Conservation (phyloP, 2,888 invertebrate species). For the Platerodrilus igneus region DNA sequence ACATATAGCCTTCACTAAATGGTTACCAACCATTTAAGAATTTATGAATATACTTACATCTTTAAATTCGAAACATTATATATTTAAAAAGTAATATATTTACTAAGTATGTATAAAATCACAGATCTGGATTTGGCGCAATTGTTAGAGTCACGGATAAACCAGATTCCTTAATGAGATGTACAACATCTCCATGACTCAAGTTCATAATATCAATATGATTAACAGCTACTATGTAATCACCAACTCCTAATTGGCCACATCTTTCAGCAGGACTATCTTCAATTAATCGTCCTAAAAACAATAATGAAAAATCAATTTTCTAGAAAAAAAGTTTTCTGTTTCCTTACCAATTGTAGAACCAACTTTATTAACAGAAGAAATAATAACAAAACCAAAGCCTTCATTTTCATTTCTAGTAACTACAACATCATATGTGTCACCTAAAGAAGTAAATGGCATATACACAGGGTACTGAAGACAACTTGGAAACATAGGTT, state of each 20-base stretch:
- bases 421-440: conserved; percentile 88
- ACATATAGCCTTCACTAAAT: too few relatives aligned
- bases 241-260: conserved; percentile 85
- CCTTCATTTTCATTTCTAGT: conserved; percentile 90
- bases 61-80: too few relatives aligned
- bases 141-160: conserved; percentile 84
- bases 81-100: too few relatives aligned
- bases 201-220: conserved; percentile 85
- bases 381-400: conserved; percentile 98
- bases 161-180: conserved; percentile 95
- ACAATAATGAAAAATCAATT: conserved; percentile 9
- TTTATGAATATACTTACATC: too few relatives aligned
- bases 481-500: background rate
- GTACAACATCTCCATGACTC: conserved; percentile 94
- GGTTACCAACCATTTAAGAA: too few relatives aligned
- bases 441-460: conserved; percentile 20
- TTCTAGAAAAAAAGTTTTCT: conserved; percentile 3
- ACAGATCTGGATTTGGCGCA: conserved; percentile 56
- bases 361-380: conserved; percentile 84
- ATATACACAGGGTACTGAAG: conserved; percentile 22
- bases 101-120: too few relatives aligned
- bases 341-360: conserved; percentile 76
- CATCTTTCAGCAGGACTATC: conserved; percentile 95
- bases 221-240: conserved; percentile 94
- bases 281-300: conserved; percentile 84